Conservation (phyloP, 2,888 invertebrate species). For the Archips crataeganus region DNA sequence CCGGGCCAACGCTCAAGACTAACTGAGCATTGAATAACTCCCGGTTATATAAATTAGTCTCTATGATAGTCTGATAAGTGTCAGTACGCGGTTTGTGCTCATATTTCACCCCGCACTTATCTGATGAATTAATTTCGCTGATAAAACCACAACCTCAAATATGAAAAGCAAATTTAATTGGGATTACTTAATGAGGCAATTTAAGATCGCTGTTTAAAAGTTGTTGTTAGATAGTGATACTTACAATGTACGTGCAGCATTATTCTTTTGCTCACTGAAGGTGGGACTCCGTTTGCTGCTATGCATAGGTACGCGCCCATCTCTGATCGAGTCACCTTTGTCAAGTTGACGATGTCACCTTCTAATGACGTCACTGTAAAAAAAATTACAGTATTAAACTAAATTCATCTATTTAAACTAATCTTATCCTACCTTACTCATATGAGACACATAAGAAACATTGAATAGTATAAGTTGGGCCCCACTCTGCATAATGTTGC, state of each 20-base stretch:
- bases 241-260: slow-evolving; percentile 96
- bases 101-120: slow-evolving; percentile 69
- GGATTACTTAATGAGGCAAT: neutral
- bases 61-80: slow-evolving; percentile 78
- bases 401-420: neutral
- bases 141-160: slow-evolving; percentile 66
- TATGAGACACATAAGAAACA: too few relatives aligned
- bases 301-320: slow-evolving; percentile 96
- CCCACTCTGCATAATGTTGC: too few relatives aligned
- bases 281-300: slow-evolving; percentile 95
- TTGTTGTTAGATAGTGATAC: slow-evolving; percentile 69
- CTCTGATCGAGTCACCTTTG: slow-evolving; percentile 95
- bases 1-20: slow-evolving; percentile 64
- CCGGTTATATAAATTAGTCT: slow-evolving; percentile 81
- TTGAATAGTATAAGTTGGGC: too few relatives aligned
- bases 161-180: slow-evolving; percentile 8
- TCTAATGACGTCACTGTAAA: slow-evolving; percentile 88
- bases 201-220: neutral
- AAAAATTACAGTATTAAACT: slow-evolving; percentile 24
- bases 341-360: slow-evolving; percentile 92
- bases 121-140: slow-evolving; percentile 78
- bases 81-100: slow-evolving; percentile 74
- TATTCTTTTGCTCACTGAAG: slow-evolving; percentile 95
- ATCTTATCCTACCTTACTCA: too few relatives aligned
- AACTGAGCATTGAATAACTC: slow-evolving; percentile 80